These are phyloP conservation scores for Pseudochirops corinnae DNA, from an alignment of 2,797 vertebrate genomes.

Conservation along the genomic window DNA sequence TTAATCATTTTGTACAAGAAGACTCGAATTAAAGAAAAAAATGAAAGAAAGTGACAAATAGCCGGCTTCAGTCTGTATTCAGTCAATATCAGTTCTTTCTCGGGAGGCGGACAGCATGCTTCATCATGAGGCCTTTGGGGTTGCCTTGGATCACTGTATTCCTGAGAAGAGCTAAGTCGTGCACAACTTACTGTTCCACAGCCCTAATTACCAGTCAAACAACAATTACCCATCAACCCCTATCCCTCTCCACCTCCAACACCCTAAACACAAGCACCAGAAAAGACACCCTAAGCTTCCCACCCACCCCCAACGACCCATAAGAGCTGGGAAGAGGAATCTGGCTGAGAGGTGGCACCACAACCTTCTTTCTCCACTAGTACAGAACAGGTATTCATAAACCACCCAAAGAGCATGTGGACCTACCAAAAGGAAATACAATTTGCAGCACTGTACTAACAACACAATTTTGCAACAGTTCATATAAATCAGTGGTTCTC, in stretches of 20 bases:
- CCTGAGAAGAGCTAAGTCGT: neutral
- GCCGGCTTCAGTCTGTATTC: neutral
- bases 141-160: neutral
- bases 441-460: neutral
- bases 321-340: neutral
- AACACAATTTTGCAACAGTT: neutral
- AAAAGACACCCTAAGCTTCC: neutral
- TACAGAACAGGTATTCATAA: neutral
- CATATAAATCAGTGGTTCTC: neutral
- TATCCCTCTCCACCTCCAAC: neutral
- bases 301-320: neutral
- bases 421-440: neutral
- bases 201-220: neutral
- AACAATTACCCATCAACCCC: slow-evolving; percentile 5
- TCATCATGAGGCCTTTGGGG: neutral
- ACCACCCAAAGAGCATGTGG: neutral
- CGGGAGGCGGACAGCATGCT: neutral
- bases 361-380: neutral
- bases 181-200: neutral
- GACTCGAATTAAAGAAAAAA: neutral
- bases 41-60: neutral
- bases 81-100: neutral
- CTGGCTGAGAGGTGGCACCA: neutral
- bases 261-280: neutral
- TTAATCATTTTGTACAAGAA: neutral